Evolutionary conservation across 2,113 vertebrate genomes (phyloP).

Genomic region (Austrofundulus limnaeus): DNA sequence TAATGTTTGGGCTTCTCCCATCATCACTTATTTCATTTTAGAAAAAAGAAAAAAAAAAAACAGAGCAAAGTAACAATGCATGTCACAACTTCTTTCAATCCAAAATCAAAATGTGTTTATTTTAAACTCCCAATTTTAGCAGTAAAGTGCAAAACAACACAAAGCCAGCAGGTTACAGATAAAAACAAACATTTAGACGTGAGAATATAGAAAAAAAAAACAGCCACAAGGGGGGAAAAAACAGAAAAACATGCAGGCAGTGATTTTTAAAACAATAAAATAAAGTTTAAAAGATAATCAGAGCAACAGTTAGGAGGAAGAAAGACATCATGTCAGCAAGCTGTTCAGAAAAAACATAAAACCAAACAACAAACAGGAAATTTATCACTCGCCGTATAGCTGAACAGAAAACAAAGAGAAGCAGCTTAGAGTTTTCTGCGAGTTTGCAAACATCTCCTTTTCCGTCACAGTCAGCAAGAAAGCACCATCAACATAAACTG

Average conservation of each 20-base stretch:
- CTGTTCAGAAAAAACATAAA: slow-evolving; percentile 34
- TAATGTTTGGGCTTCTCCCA: slow-evolving; percentile 40
- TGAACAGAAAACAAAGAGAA: slow-evolving; percentile 13
- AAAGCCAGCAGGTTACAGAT: slow-evolving; percentile 24
- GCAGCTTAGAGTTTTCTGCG: slow-evolving; percentile 17
- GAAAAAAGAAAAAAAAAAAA: slow-evolving; percentile 31
- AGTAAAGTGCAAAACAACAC: slow-evolving; percentile 62
- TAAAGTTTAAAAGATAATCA: slow-evolving; percentile 7
- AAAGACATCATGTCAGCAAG: slow-evolving; percentile 41
- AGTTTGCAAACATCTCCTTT: slow-evolving; percentile 14
- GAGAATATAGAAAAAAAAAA: slow-evolving; percentile 20
- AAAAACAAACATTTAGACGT: slow-evolving; percentile 18
- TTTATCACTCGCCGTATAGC: not conserved
- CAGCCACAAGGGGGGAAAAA: slow-evolving; percentile 16
- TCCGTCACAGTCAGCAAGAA: slow-evolving; percentile 13
- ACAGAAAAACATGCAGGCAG: slow-evolving; percentile 56
- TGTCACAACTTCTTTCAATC: slow-evolving; percentile 34
- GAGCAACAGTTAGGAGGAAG: slow-evolving; percentile 27
- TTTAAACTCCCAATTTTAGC: not conserved
- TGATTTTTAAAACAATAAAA: slow-evolving; percentile 22
- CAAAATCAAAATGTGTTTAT: not conserved
- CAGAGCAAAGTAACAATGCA: slow-evolving; percentile 61
- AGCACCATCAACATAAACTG: slow-evolving; percentile 4
- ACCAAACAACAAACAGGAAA: not conserved
- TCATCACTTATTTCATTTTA: slow-evolving; percentile 38